These are phyloP conservation scores for Drosophila ironensis DNA, from an alignment of 1,140 invertebrate genomes.

Conservation along the genomic window DNA sequence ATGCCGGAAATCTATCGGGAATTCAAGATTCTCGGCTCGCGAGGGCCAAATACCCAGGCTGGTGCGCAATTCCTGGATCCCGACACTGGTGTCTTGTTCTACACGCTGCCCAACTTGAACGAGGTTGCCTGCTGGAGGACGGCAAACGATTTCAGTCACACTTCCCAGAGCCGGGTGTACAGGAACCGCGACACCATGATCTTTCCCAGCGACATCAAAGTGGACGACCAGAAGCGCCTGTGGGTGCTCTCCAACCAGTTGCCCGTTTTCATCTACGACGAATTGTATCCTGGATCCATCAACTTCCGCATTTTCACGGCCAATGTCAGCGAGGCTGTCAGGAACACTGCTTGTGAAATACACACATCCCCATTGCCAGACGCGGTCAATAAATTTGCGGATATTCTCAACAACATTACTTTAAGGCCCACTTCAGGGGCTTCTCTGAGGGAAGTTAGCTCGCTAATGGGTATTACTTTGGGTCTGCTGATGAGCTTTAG, in stretches of 20 bases:
- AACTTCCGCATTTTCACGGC: slow-evolving; percentile 89
- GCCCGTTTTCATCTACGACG: slow-evolving; percentile 87
- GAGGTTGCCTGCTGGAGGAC: slow-evolving; percentile 91
- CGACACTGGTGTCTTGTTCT: slow-evolving; percentile 88
- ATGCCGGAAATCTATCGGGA: slow-evolving; percentile 84
- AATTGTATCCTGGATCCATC: slow-evolving; percentile 85
- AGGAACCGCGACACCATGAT: slow-evolving; percentile 88
- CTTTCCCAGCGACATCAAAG: slow-evolving; percentile 90
- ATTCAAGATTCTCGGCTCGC: slow-evolving; percentile 86
- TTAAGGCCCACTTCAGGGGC: background rate
- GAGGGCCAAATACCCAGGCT: slow-evolving; percentile 88
- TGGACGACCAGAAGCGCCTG: slow-evolving; percentile 87
- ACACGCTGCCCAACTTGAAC: slow-evolving; percentile 89
- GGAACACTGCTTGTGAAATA: slow-evolving; percentile 86
- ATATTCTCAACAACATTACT: slow-evolving; percentile 59
- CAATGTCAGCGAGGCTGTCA: slow-evolving; percentile 86
- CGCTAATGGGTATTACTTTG: slow-evolving; percentile 8
- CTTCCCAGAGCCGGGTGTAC: slow-evolving; percentile 87
- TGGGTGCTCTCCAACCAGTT: slow-evolving; percentile 89
- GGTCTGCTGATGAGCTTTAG: slow-evolving; percentile 20
- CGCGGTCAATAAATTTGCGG: slow-evolving; percentile 83
- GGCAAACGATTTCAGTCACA: slow-evolving; percentile 85
- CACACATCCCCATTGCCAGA: slow-evolving; percentile 83
- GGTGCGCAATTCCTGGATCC: slow-evolving; percentile 88
- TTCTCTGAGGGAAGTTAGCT: background rate